A percentile compares a stretch with the other conserved stretches of the same genome.
phyloP scores from a whole-genome alignment of 2,888 invertebrate genomes.

The Helicoverpa assulta region DNA sequence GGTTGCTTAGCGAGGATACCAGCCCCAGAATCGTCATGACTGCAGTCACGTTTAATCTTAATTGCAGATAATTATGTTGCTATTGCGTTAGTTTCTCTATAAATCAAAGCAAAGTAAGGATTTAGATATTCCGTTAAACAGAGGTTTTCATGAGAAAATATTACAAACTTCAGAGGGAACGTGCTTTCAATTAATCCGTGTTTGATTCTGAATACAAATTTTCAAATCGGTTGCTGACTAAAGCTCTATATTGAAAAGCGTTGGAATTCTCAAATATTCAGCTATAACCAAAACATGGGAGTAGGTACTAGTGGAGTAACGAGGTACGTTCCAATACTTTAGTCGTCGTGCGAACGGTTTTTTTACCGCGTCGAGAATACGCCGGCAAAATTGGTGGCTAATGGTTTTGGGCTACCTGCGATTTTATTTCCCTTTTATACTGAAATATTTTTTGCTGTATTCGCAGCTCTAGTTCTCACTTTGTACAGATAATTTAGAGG shows the following conservation, averaged over 20 bases:
- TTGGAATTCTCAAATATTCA: conserved; percentile 36
- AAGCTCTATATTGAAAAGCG: conserved; percentile 28
- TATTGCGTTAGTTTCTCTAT: too few species aligned
- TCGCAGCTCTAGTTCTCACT: conserved; percentile 10
- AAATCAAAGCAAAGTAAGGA: too few species aligned
- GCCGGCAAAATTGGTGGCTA: conserved; percentile 27
- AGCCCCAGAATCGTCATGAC: background rate
- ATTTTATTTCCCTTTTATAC: conserved; percentile 39
- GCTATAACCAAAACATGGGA: conserved; percentile 41
- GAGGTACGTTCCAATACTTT: conserved; percentile 18
- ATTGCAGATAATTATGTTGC: background rate
- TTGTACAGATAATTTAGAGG: background rate
- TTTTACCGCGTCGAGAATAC: conserved; percentile 16
- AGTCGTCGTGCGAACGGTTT: conserved; percentile 17
- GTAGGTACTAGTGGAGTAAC: conserved; percentile 32
- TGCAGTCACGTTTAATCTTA: background rate
- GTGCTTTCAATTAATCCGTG: conserved; percentile 20
- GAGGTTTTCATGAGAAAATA: conserved; percentile 11
- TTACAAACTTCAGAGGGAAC: conserved; percentile 17
- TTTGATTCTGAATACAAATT: conserved; percentile 9
- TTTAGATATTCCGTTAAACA: too few species aligned
- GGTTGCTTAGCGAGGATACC: background rate
- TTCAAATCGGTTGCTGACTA: conserved; percentile 35
- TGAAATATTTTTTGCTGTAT: conserved; percentile 18
- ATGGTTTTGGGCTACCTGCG: conserved; percentile 37